These are phyloP conservation scores for Calameuta pallipes DNA, from an alignment of 2,888 invertebrate species.

Conservation along the genomic window DNA sequence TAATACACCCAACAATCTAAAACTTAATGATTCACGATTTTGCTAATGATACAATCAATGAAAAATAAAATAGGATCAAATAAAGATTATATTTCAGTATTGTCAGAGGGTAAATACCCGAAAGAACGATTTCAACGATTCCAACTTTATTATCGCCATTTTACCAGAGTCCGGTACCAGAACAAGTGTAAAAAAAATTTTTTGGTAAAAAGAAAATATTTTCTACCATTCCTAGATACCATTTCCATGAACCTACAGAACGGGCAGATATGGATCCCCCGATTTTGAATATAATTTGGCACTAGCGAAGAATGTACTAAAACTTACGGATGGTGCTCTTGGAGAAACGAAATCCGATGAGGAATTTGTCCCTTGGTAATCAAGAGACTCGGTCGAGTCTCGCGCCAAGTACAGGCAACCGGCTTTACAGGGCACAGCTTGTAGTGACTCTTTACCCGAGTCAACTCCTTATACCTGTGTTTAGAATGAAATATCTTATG, in stretches of 20 bases:
- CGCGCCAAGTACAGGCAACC: too few relatives aligned
- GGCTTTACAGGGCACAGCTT: slow-evolving; percentile 38
- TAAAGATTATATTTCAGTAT: slow-evolving; percentile 62
- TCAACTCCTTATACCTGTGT: too few relatives aligned
- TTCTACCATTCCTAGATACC: neutral
- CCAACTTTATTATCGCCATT: slow-evolving; percentile 16
- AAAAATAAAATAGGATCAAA: slow-evolving; percentile 66
- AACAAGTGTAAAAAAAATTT: slow-evolving; percentile 66
- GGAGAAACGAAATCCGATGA: too few relatives aligned
- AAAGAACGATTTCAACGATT: slow-evolving; percentile 68
- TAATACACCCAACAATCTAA: too few relatives aligned
- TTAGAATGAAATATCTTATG: too few relatives aligned
- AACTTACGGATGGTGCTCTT: too few relatives aligned
- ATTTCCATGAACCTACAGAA: slow-evolving; percentile 34
- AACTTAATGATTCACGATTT: neutral
- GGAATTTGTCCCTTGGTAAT: slow-evolving; percentile 40
- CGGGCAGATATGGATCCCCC: slow-evolving; percentile 35
- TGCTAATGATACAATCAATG: slow-evolving; percentile 59
- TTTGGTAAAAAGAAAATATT: neutral
- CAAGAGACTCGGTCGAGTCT: too few relatives aligned
- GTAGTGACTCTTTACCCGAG: too few relatives aligned
- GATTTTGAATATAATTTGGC: too few relatives aligned
- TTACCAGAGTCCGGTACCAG: slow-evolving; percentile 67
- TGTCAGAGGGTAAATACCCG: slow-evolving; percentile 68
- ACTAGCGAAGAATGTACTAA: too few relatives aligned